Conservation (phyloP, 2,113 vertebrate genomes). For the Chaetops frenatus region DNA sequence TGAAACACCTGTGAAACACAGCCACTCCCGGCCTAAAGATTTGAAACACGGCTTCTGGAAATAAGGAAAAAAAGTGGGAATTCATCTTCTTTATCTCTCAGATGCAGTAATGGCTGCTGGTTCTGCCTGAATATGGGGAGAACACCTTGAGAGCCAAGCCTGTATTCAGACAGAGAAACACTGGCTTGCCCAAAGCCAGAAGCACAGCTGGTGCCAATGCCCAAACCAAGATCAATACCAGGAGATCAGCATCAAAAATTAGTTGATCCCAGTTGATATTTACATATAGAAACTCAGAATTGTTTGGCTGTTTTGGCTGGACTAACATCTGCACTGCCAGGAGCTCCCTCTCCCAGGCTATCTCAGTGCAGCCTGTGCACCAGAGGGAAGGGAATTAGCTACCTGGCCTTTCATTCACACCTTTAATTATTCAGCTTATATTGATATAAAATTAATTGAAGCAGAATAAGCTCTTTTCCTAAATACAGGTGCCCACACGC, state of each 20-base stretch:
- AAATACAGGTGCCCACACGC: not conserved
- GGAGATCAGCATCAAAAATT: not conserved
- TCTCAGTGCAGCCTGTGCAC: not conserved
- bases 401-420: not conserved
- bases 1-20: not conserved
- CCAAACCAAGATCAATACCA: not conserved
- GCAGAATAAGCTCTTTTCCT: not conserved
- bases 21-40: not conserved
- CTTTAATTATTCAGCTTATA: slow-evolving; percentile 31
- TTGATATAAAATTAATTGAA: slow-evolving; percentile 20
- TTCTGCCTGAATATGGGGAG: not conserved
- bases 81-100: not conserved
- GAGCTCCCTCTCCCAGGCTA: not conserved
- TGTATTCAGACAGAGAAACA: not conserved
- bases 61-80: not conserved
- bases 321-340: not conserved
- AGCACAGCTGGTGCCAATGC: not conserved
- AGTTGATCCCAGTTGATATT: not conserved
- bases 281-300: not conserved
- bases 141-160: not conserved
- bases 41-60: not conserved
- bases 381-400: not conserved
- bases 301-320: not conserved
- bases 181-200: not conserved
- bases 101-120: not conserved